phyloP scores from a whole-genome alignment of 2,797 vertebrate species.

The Oreortyx pictus region DNA sequence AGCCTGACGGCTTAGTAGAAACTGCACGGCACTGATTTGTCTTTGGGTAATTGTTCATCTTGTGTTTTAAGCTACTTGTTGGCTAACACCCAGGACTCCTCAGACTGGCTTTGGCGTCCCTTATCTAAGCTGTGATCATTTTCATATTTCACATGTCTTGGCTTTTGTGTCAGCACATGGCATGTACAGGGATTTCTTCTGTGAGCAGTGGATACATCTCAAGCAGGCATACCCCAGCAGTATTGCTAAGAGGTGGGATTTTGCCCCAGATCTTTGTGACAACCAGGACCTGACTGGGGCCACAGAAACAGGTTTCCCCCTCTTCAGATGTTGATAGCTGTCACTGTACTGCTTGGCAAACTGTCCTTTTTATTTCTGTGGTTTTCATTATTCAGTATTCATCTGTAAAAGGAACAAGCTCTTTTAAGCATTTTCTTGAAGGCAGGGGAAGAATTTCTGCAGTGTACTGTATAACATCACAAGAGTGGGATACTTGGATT shows the following conservation, averaged over 20 bases:
- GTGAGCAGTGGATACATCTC: background rate
- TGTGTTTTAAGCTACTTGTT: background rate
- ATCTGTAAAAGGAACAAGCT: background rate
- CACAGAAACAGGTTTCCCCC: background rate
- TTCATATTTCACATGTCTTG: constrained; percentile 50
- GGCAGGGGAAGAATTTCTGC: background rate
- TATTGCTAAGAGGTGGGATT: background rate
- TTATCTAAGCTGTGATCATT: constrained; percentile 50
- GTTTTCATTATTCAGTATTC: background rate
- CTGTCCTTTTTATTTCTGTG: background rate
- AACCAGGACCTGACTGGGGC: background rate
- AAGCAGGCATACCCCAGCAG: background rate
- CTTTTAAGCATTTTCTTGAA: background rate
- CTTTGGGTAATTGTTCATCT: constrained; percentile 58
- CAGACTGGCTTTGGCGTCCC: constrained; percentile 35
- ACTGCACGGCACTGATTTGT: constrained; percentile 17
- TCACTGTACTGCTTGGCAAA: background rate
- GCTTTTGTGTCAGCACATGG: background rate
- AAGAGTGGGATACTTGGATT: background rate
- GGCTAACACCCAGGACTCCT: constrained; percentile 44
- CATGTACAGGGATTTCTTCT: background rate
- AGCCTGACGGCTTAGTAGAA: background rate
- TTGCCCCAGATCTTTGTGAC: background rate
- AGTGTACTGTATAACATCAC: background rate
- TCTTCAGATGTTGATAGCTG: background rate